These are phyloP conservation scores for Pherbina coryleti DNA, from an alignment of 2,888 invertebrate genomes.

Conservation along the genomic window DNA sequence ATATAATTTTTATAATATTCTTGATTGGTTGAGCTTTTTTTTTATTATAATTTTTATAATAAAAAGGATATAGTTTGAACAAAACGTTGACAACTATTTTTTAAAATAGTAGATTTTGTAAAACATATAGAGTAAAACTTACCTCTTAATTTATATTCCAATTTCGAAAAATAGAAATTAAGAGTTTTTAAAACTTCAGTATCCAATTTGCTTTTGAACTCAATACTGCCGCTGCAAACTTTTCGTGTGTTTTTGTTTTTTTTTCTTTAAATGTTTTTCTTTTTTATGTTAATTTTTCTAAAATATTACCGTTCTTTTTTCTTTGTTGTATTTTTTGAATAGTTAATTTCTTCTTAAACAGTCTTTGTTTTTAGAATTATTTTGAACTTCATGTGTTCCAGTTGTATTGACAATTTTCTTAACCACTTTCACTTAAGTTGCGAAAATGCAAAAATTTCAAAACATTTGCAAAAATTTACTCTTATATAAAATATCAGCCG, in stretches of 20 bases:
- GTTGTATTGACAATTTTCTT: constrained; percentile 28
- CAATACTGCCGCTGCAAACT: constrained; percentile 3
- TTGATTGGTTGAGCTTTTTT: too few species aligned
- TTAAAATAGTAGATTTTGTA: too few species aligned
- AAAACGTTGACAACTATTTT: too few species aligned
- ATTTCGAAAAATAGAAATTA: constrained; percentile 48
- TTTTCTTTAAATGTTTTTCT: not conserved
- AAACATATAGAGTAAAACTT: constrained; percentile 33
- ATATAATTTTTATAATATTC: too few species aligned
- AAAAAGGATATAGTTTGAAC: too few species aligned
- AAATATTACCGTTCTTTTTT: not conserved
- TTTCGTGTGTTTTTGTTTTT: constrained; percentile 7
- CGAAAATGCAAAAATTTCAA: constrained; percentile 49
- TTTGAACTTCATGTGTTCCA: constrained; percentile 38
- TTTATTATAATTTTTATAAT: too few species aligned
- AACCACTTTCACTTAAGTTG: constrained; percentile 35
- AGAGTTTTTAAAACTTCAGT: constrained; percentile 42
- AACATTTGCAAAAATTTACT: constrained; percentile 33
- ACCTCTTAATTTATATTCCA: constrained; percentile 52
- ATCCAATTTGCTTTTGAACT: constrained; percentile 44
- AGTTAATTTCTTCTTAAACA: not conserved
- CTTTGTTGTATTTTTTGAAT: not conserved
- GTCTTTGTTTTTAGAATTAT: constrained; percentile 33
- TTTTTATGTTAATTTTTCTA: not conserved
- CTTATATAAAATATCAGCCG: constrained; percentile 52